Percentiles rank a stretch among this genome's conserved stretches.
These are phyloP conservation scores for Drosophila tani DNA, from an alignment of 1,140 invertebrate species.

Conservation along the genomic window DNA sequence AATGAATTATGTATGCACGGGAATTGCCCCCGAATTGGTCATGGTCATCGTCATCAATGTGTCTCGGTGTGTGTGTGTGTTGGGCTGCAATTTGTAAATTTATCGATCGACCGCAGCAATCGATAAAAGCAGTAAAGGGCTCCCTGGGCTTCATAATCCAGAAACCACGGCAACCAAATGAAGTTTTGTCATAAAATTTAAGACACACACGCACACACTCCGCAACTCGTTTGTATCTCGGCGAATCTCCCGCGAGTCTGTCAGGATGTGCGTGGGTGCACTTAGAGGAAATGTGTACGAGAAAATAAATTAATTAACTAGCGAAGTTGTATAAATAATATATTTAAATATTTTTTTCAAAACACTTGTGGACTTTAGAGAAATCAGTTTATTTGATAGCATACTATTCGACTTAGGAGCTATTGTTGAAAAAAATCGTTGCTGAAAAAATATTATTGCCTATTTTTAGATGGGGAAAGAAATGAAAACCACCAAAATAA, in stretches of 20 bases:
- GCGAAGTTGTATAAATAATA: too few relatives aligned
- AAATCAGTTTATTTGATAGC: neutral
- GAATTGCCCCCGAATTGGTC: slow-evolving; percentile 52
- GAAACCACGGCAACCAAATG: slow-evolving; percentile 56
- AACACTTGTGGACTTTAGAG: neutral
- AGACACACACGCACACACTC: slow-evolving; percentile 24
- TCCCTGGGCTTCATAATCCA: slow-evolving; percentile 33
- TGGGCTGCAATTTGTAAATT: slow-evolving; percentile 44
- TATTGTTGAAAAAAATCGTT: neutral
- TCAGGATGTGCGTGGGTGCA: slow-evolving; percentile 13
- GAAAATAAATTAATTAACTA: neutral
- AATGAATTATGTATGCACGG: slow-evolving; percentile 60
- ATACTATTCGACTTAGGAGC: neutral
- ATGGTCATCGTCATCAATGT: slow-evolving; percentile 44
- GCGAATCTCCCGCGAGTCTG: slow-evolving; percentile 1
- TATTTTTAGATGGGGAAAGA: too few relatives aligned
- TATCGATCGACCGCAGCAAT: slow-evolving; percentile 42
- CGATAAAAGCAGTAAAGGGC: slow-evolving; percentile 18
- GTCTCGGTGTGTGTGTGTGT: neutral
- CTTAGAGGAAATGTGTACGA: slow-evolving; percentile 4
- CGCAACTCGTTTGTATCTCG: slow-evolving; percentile 35
- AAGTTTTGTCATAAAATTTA: slow-evolving; percentile 73
- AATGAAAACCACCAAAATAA: too few relatives aligned
- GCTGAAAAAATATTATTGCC: neutral
- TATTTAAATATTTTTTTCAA: neutral